phyloP scores from a whole-genome alignment of 2,113 vertebrate species.

The Neofelis nebulosa region DNA sequence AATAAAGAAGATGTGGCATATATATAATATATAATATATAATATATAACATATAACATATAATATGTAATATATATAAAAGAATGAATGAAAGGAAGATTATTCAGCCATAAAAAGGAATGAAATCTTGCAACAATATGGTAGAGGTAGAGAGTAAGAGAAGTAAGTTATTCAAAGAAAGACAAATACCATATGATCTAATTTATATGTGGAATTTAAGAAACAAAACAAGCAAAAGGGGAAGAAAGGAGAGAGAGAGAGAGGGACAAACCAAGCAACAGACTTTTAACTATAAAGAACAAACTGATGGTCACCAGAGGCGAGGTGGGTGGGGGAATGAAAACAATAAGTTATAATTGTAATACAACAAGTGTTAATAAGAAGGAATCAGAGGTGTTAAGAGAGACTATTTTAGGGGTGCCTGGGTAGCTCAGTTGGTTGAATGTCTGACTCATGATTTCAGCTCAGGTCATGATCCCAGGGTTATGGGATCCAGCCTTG shows the following conservation, averaged over 20 bases:
- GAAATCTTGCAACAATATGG: not conserved
- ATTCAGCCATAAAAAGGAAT: not conserved
- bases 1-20: not conserved
- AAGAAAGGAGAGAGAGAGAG: not conserved
- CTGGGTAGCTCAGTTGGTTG: not conserved
- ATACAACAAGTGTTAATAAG: not conserved
- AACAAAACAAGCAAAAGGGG: not conserved
- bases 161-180: not conserved
- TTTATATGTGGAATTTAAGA: not conserved
- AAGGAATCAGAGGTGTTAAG: not conserved
- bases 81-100: not conserved
- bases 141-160: not conserved
- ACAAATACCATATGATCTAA: not conserved
- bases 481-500: not conserved
- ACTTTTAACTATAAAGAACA: not conserved
- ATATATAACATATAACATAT: too few relatives aligned
- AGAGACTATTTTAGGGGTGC: not conserved
- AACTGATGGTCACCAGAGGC: not conserved
- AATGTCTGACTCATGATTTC: not conserved
- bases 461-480: not conserved
- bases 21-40: too few relatives aligned
- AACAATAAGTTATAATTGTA: not conserved
- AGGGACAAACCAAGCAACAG: not conserved
- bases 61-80: too few relatives aligned
- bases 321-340: not conserved